Conservation (phyloP, 1,140 invertebrate species). For the Thaumetopoea pityocampa region DNA sequence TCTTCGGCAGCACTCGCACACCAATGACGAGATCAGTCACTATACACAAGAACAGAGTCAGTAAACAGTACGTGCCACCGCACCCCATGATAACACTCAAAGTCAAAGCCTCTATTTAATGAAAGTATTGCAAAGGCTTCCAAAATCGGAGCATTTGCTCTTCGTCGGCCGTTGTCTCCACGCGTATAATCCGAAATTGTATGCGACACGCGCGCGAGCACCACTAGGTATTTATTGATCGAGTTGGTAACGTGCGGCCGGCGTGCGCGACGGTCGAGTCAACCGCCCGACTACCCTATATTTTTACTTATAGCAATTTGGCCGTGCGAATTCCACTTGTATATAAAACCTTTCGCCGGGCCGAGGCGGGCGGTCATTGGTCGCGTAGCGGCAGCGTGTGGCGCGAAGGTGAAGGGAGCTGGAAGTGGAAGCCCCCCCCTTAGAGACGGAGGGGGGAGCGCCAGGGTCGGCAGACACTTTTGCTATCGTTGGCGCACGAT, state of each 20-base stretch:
- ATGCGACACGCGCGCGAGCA: constrained; percentile 31
- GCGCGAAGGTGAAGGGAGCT: constrained; percentile 70
- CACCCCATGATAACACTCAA: constrained; percentile 63
- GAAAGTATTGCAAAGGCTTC: constrained; percentile 42
- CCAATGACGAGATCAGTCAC: constrained; percentile 62
- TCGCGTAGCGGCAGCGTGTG: constrained; percentile 35
- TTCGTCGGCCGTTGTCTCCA: constrained; percentile 27
- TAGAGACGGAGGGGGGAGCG: constrained; percentile 30
- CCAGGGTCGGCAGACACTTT: constrained; percentile 71
- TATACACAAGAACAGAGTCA: constrained; percentile 70
- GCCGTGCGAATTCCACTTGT: constrained; percentile 70
- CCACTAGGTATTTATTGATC: constrained; percentile 26
- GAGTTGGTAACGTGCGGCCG: constrained; percentile 27
- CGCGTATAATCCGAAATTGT: constrained; percentile 30
- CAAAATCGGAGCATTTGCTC: constrained; percentile 49
- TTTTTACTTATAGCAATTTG: constrained; percentile 76
- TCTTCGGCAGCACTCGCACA: constrained; percentile 71
- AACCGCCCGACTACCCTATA: constrained; percentile 75
- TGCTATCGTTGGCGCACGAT: constrained; percentile 59
- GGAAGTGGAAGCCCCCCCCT: constrained; percentile 51
- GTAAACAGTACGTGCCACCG: constrained; percentile 69
- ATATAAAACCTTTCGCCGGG: constrained; percentile 77
- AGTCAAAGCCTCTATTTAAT: constrained; percentile 33
- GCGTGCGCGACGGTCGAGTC: constrained; percentile 43
- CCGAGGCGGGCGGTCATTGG: constrained; percentile 65